Evolutionary conservation across 2,797 vertebrate genomes (phyloP).

Genomic region (Enteromius treurensis): DNA sequence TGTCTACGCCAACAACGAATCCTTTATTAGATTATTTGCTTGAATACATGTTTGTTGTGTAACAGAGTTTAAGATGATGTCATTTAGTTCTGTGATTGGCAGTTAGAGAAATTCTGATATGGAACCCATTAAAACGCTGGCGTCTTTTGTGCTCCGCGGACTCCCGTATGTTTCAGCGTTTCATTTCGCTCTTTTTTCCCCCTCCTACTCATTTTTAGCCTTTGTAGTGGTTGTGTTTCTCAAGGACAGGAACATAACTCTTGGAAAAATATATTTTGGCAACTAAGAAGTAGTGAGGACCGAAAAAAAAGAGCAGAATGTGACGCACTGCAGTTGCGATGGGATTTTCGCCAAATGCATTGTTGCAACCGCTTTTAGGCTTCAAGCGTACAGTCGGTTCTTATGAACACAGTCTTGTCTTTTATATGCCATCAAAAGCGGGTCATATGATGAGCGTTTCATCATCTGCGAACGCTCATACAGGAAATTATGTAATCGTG

Average conservation of each 20-base stretch:
- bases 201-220: constrained; percentile 32
- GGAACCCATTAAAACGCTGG: constrained; percentile 63
- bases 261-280: constrained; percentile 61
- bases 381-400: constrained; percentile 16
- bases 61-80: constrained; percentile 59
- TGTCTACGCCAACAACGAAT: constrained; percentile 30
- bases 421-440: constrained; percentile 37
- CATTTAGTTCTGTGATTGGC: constrained; percentile 57
- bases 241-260: constrained; percentile 62
- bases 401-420: neutral
- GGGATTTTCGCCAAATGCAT: constrained; percentile 20
- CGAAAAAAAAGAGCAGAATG: constrained; percentile 38
- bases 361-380: constrained; percentile 34
- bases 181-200: constrained; percentile 18
- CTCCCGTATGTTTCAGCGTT: constrained; percentile 58
- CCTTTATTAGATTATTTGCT: constrained; percentile 47
- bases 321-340: constrained; percentile 39
- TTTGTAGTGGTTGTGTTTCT: constrained; percentile 56
- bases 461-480: constrained; percentile 34
- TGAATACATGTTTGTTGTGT: constrained; percentile 54
- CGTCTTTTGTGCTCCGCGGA: constrained; percentile 52
- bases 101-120: constrained; percentile 59
- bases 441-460: constrained; percentile 36
- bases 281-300: constrained; percentile 53
- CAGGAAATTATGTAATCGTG: constrained; percentile 59